phyloP scores from a whole-genome alignment of 1,140 invertebrate species.

The Aphelinus atriplicis region DNA sequence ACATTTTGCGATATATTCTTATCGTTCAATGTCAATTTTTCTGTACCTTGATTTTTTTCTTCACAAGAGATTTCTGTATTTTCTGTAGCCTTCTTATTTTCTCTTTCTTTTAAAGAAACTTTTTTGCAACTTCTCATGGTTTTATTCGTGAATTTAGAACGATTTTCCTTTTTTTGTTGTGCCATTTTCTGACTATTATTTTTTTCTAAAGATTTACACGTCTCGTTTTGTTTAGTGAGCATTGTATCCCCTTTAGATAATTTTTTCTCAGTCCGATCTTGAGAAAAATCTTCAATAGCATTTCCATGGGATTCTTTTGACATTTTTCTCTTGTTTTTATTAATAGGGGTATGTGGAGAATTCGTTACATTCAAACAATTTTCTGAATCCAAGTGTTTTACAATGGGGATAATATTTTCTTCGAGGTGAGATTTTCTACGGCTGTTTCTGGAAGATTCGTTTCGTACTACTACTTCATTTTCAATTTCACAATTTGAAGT shows the following conservation, averaged over 20 bases:
- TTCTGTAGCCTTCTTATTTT: too few relatives aligned
- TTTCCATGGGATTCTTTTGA: neutral
- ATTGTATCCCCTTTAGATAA: constrained; percentile 1
- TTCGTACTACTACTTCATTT: neutral
- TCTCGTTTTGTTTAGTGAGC: neutral
- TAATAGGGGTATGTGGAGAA: neutral
- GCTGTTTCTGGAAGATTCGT: neutral
- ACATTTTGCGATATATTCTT: neutral
- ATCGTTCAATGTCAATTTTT: neutral
- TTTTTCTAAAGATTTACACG: too few relatives aligned
- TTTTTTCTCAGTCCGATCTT: neutral
- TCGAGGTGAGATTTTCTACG: too few relatives aligned
- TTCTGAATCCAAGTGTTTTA: neutral
- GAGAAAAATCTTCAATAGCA: constrained; percentile 2
- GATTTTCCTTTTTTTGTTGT: too few relatives aligned
- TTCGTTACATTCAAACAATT: neutral
- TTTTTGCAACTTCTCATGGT: too few relatives aligned
- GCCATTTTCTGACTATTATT: too few relatives aligned
- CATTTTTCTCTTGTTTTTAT: neutral
- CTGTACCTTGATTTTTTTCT: neutral
- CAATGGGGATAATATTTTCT: neutral
- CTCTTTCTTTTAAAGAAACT: too few relatives aligned
- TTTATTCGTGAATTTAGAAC: too few relatives aligned
- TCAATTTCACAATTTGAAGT: constrained; percentile 1
- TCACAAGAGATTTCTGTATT: too few relatives aligned